phyloP scores from a whole-genome alignment of 2,113 vertebrate genomes.

The Pardalotus punctatus region DNA sequence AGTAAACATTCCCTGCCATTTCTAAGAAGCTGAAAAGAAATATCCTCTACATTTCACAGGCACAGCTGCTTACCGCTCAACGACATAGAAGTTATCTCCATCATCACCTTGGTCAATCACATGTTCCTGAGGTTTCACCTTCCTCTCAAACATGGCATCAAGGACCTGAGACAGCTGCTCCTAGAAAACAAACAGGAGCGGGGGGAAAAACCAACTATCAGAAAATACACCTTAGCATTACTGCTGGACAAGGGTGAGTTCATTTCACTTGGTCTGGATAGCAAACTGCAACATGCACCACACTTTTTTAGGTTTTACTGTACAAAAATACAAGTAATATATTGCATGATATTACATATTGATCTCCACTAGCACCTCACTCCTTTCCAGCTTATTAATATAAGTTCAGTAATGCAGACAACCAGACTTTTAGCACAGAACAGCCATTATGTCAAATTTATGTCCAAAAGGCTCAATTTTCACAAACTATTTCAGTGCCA shows the following conservation, averaged over 20 bases:
- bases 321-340: background rate
- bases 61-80: constrained; percentile 84
- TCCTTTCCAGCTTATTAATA: background rate
- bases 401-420: background rate
- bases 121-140: constrained; percentile 88
- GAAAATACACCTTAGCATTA: background rate
- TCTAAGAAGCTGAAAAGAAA: background rate
- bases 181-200: constrained; percentile 54
- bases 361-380: background rate
- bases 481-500: background rate
- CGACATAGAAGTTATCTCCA: constrained; percentile 98
- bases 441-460: background rate
- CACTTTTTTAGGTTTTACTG: background rate
- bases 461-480: background rate
- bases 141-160: constrained; percentile 97
- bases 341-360: background rate
- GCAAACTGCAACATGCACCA: background rate
- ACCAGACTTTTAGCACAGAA: background rate
- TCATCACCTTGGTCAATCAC: constrained; percentile 98
- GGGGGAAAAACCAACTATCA: background rate
- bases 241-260: background rate
- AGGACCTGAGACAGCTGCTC: constrained; percentile 97
- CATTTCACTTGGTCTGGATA: background rate
- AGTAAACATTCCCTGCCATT: background rate
- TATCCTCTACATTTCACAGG: background rate